A percentile compares a stretch with the other conserved stretches of the same genome.
These are phyloP conservation scores for Sciurus vulgaris DNA, from an alignment of 2,797 vertebrate species.

Conservation along the genomic window DNA sequence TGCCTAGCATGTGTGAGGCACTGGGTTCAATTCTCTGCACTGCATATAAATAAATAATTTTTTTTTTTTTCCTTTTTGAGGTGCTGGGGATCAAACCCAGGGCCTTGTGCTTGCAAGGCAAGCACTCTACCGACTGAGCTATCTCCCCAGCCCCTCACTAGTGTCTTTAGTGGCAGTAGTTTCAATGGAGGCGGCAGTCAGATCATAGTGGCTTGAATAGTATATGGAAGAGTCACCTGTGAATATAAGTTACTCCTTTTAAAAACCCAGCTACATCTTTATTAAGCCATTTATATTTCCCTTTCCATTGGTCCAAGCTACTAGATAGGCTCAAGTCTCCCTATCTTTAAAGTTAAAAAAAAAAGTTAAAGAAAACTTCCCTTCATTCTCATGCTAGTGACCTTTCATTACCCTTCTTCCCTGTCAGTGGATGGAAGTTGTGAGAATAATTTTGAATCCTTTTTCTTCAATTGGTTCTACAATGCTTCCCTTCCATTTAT, in stretches of 20 bases:
- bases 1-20: no score
- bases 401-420: conserved; percentile 11
- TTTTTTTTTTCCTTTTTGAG: no score
- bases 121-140: no score
- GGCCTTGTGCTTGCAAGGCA: no score
- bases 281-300: not conserved
- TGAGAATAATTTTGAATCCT: not conserved
- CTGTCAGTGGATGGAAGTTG: not conserved
- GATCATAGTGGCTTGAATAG: not conserved
- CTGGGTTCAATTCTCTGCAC: no score
- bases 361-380: not conserved
- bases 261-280: not conserved
- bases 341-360: conserved; percentile 3
- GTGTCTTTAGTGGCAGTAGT: not conserved
- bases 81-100: no score
- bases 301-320: conserved; percentile 12
- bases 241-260: not conserved
- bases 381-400: not conserved
- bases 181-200: not conserved
- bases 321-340: not conserved
- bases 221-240: not conserved
- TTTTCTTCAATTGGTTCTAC: conserved; percentile 5
- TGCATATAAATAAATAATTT: no score
- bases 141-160: not conserved
- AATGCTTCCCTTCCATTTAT: not conserved